Evolutionary conservation across 2,888 invertebrate species (phyloP).

Genomic region (Helleia helle): DNA sequence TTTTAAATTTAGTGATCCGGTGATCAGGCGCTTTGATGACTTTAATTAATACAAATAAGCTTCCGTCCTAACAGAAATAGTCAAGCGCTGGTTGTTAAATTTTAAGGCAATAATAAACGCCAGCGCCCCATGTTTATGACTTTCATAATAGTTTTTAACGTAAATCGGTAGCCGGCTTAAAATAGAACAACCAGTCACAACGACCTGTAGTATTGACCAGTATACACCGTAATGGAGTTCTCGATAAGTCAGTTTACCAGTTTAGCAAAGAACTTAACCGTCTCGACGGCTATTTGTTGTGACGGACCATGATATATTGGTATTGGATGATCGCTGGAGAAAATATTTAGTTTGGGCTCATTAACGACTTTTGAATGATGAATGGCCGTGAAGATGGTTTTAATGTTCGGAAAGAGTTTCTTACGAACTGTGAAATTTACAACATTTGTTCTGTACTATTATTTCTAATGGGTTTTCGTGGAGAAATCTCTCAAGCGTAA

Average conservation of each 20-base stretch:
- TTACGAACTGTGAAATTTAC: conserved; percentile 22
- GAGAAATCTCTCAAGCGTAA: background rate
- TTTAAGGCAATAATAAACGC: conserved; percentile 52
- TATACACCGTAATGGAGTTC: conserved; percentile 16
- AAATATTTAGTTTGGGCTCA: conserved; percentile 47
- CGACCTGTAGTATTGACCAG: conserved; percentile 17
- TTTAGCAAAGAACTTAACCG: conserved; percentile 22
- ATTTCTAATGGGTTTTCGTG: conserved; percentile 11
- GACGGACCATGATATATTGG: conserved; percentile 30
- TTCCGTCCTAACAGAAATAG: conserved; percentile 36
- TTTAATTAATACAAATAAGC: conserved; percentile 62
- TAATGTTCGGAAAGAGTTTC: conserved; percentile 25
- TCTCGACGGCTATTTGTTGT: conserved; percentile 19
- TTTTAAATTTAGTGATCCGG: conserved; percentile 13
- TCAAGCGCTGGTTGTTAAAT: conserved; percentile 44
- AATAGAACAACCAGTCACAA: conserved; percentile 31
- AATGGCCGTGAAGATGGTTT: conserved; percentile 31
- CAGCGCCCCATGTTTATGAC: conserved; percentile 49
- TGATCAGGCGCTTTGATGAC: conserved; percentile 32
- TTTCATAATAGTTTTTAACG: conserved; percentile 54
- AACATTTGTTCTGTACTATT: conserved; percentile 14
- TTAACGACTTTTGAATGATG: conserved; percentile 48
- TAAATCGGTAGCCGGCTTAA: conserved; percentile 38
- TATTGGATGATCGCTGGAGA: conserved; percentile 33
- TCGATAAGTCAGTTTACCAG: conserved; percentile 25